These are phyloP conservation scores for Syngnathus acus DNA, from an alignment of 2,797 vertebrate genomes.

Conservation along the genomic window DNA sequence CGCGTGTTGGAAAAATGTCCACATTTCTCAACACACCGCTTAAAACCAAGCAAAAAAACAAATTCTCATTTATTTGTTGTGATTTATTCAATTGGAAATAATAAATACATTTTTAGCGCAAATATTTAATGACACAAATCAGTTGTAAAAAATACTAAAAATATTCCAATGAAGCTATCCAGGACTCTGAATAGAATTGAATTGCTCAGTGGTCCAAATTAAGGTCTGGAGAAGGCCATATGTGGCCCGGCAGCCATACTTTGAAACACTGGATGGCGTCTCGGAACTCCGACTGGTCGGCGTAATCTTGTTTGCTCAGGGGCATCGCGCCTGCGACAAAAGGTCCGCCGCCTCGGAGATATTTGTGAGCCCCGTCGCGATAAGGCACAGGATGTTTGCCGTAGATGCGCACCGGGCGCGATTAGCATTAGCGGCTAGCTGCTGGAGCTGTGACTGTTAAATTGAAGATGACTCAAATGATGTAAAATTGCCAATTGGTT, in stretches of 20 bases:
- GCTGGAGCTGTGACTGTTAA: conserved; percentile 4
- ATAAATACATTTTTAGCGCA: too few relatives aligned
- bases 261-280: background rate
- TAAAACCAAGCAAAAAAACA: too few relatives aligned
- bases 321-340: conserved; percentile 26
- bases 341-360: background rate
- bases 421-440: conserved; percentile 33
- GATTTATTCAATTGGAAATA: too few relatives aligned
- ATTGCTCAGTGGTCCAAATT: too few relatives aligned
- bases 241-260: background rate
- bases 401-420: background rate
- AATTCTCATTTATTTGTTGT: too few relatives aligned
- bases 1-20: background rate
- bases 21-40: background rate
- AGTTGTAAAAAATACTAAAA: too few relatives aligned
- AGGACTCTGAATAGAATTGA: too few relatives aligned
- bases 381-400: background rate
- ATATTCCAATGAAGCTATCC: too few relatives aligned
- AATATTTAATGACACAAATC: too few relatives aligned
- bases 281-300: conserved; percentile 25
- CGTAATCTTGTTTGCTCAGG: conserved; percentile 61
- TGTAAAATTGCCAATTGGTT: too few relatives aligned
- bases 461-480: too few relatives aligned
- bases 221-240: too few relatives aligned
- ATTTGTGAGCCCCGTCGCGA: background rate